phyloP scores from a whole-genome alignment of 2,113 vertebrate genomes.

The Pluvianellus socialis region DNA sequence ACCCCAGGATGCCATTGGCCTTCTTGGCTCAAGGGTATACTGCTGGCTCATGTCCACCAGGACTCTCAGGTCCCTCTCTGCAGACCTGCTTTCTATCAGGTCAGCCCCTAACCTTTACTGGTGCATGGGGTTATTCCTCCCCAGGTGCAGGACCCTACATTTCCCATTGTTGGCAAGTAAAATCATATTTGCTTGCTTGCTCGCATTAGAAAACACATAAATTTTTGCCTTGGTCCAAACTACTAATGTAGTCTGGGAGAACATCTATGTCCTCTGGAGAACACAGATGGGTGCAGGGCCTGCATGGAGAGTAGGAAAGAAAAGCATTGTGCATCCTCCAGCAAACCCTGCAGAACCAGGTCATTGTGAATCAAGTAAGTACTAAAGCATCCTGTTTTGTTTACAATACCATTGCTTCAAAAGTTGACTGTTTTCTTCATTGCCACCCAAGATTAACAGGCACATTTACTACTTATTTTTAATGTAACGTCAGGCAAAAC shows the following conservation, averaged over 20 bases:
- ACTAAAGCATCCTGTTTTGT: neutral
- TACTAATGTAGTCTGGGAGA: neutral
- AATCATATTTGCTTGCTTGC: neutral
- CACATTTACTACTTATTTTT: neutral
- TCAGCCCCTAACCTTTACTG: too few relatives aligned
- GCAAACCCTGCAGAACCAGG: neutral
- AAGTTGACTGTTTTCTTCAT: neutral
- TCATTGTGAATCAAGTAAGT: neutral
- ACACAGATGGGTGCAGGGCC: neutral
- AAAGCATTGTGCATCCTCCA: neutral
- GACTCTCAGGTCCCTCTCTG: too few relatives aligned
- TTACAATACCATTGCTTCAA: neutral
- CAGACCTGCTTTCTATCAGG: too few relatives aligned
- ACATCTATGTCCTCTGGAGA: neutral
- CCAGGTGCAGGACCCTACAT: too few relatives aligned
- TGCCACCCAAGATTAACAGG: neutral
- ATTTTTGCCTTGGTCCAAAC: neutral
- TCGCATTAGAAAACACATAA: neutral
- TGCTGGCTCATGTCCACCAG: too few relatives aligned
- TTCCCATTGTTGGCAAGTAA: too few relatives aligned
- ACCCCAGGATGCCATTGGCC: too few relatives aligned
- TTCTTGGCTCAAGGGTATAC: too few relatives aligned
- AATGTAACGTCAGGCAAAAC: neutral
- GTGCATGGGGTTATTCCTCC: too few relatives aligned
- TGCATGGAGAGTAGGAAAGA: neutral